These are phyloP conservation scores for Zaprionus camerounensis DNA, from an alignment of 1,140 invertebrate genomes.

Conservation along the genomic window DNA sequence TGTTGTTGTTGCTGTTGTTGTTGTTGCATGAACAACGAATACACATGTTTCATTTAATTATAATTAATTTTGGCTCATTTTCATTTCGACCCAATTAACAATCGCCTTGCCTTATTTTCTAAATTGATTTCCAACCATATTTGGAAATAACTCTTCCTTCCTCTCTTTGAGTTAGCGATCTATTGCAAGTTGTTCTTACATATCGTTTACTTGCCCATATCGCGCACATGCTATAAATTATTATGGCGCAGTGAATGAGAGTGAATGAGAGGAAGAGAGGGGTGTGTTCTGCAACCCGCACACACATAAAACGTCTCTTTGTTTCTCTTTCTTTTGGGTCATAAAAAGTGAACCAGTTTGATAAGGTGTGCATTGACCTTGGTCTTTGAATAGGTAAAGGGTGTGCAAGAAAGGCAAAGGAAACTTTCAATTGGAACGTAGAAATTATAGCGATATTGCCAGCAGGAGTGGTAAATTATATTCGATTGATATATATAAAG, in stretches of 20 bases:
- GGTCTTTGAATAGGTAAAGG: background rate
- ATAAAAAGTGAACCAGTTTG: background rate
- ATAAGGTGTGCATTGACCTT: conserved; percentile 11
- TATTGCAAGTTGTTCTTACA: background rate
- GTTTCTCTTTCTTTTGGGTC: background rate
- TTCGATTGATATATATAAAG: background rate
- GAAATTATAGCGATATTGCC: background rate
- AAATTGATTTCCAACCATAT: background rate
- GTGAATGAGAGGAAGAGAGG: background rate
- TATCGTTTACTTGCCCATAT: background rate
- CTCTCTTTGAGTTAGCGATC: background rate
- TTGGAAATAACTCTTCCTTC: background rate
- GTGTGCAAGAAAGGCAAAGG: background rate
- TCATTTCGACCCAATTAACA: conserved; percentile 6
- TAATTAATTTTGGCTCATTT: background rate
- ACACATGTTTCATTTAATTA: conserved; percentile 52
- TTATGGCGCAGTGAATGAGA: background rate
- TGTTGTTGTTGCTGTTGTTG: conserved; percentile 55
- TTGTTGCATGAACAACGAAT: conserved; percentile 68
- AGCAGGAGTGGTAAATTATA: background rate
- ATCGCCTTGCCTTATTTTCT: conserved; percentile 2
- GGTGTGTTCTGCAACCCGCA: conserved; percentile 1
- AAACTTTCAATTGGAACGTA: background rate
- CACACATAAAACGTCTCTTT: background rate
- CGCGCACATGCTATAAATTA: conserved; percentile 1